Conservation (phyloP, 2,888 invertebrate species). For the Podabrus alpinus region DNA sequence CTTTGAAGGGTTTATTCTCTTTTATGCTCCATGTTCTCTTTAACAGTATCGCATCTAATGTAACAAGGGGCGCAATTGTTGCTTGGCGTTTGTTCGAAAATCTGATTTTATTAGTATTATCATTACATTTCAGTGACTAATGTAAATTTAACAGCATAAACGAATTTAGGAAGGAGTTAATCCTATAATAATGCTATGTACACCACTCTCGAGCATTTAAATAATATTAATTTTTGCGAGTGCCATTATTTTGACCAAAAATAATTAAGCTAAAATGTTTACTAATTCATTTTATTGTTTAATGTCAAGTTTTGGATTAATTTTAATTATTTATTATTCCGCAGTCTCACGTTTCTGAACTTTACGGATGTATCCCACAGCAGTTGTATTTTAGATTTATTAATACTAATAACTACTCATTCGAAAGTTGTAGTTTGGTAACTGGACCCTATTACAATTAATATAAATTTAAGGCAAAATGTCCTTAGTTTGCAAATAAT, state of each 20-base stretch:
- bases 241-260: not conserved
- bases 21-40: constrained; percentile 18
- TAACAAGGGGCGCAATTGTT: not conserved
- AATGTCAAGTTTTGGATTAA: constrained; percentile 9
- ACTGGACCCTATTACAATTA: not conserved
- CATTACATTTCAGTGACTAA: not conserved
- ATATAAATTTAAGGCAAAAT: not conserved
- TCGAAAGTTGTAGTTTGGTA: constrained; percentile 4
- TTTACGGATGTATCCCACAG: constrained; percentile 25
- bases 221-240: not conserved
- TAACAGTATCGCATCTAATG: not conserved
- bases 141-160: not conserved
- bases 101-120: not conserved
- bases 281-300: not conserved
- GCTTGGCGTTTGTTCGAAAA: not conserved
- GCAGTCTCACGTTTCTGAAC: constrained; percentile 9
- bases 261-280: not conserved
- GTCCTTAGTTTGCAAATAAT: not conserved
- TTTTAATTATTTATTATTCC: constrained; percentile 23
- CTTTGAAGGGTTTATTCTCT: constrained; percentile 34
- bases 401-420: constrained; percentile 15
- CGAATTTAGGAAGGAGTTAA: not conserved
- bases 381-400: constrained; percentile 25
- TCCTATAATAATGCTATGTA: not conserved
- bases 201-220: not conserved